Percentiles rank a stretch among this genome's conserved stretches.
Conservation (phyloP, 2,113 vertebrate species). For the Prochilodus magdalenae region DNA sequence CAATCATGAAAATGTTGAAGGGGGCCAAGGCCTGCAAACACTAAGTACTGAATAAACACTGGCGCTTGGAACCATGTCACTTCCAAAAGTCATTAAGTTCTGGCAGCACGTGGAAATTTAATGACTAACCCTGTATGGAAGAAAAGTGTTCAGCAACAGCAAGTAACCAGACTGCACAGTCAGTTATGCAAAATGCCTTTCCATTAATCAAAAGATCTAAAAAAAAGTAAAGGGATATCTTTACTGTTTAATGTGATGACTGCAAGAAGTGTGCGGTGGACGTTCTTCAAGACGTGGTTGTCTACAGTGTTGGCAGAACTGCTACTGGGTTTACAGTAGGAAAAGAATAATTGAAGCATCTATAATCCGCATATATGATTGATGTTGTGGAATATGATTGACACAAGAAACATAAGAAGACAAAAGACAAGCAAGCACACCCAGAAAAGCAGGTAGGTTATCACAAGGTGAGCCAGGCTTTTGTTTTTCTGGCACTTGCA, state of each 20-base stretch:
- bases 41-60: background rate
- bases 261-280: too few species aligned
- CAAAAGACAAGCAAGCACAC: conserved; percentile 5
- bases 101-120: conserved; percentile 4
- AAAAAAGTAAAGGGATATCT: too few species aligned
- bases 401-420: background rate
- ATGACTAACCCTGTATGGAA: background rate
- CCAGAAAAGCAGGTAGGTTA: background rate
- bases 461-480: background rate
- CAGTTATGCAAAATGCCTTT: background rate
- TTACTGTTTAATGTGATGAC: too few species aligned
- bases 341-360: background rate
- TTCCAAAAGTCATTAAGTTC: background rate
- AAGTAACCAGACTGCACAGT: background rate
- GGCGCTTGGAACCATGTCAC: background rate
- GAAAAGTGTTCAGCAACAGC: background rate
- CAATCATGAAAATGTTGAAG: background rate
- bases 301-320: background rate
- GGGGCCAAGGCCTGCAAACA: background rate
- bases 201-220: background rate
- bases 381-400: background rate
- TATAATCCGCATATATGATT: background rate
- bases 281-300: background rate
- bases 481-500: background rate
- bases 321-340: background rate